Base-by-base conservation (phyloP, 2,888 invertebrate genomes). In the Pyralis farinalis region DNA sequence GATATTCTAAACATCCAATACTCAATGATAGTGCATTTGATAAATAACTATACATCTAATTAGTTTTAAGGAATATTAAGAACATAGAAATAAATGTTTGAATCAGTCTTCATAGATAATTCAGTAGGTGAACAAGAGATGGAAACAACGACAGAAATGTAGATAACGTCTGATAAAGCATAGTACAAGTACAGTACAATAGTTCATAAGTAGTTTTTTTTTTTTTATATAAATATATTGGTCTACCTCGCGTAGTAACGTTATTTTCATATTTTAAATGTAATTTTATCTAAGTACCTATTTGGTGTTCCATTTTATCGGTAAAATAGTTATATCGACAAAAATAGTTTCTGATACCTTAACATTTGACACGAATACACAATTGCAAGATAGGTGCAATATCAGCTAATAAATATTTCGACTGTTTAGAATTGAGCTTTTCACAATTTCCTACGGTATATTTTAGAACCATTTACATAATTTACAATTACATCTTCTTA, bases 371-470 rank as follows among this genome's bases (percentile, higher is more conserved):
- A 45, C 22, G 29, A 38, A 16, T 36, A 37, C 12, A 36, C 37
- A 42, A 2, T 9, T 16, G 30, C 20, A 48, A 34, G 35, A 43
- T 43, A 36, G 42, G 39, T 50, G 32, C 43, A 48, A 33, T 38
- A 32, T 42, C 21, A 20, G 21, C 39, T 46, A 49, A 41, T 34
- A 38, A 39, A 21, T 46, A 47, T 28, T 20, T 48, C 43, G 39
- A 45, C 58, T 59, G 45, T 76, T 78, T 75, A 75, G 75, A 80
- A 77, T 79, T 75, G 73, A 79, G 78, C 72, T 75, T 75, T 63
- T 61, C 68, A 61, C 58, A 51, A 55, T 58, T 53, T 58, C 52
- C 61, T 63, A 59, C 39, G 46, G 32, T 40, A n/a, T 46, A 34
- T 39, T 38, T 8, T 7, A 11, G 21, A 8, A 8, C 10, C 11